Evolutionary conservation across 2,113 vertebrate genomes (phyloP), one percentile per base, ranked within the genome.

Genomic region (Sinosuthora webbiana): DNA sequence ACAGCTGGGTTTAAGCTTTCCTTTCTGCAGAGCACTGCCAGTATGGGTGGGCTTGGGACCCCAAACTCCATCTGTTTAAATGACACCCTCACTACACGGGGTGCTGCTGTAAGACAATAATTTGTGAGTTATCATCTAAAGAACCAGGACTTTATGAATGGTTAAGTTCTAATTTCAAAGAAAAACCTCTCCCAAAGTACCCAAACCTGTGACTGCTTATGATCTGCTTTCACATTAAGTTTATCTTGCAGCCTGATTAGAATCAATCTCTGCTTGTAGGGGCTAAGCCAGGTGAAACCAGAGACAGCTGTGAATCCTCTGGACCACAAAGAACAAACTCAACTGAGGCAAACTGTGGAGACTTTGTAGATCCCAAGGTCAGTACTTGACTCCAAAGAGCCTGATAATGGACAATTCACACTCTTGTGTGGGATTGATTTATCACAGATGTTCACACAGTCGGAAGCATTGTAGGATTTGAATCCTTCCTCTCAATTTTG

Each of bases 311-410:
- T 35, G 98, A 98, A 92, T 94, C 89, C 1, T 94, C 97, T 91
- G 97, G 94, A 56, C 91, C 94, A 57, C 97, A 98, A 95, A 98
- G 97, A 83, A 98, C 92, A 74, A 97, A 83, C 78, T 97, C 98
- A 47, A 93, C 93, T 23, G 97, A 98, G 86, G 97, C 87, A 24
- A 98, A 74, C 84, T 94, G 96, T 35, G 97, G 97, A 83, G 98
- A 98, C 78, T 96, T 86, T 27, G 53, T 97, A 67, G 97, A 98
- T 86, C 97, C 97, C 75, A 98, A 98, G 98, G 98, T 98, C 91
- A 92, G 98, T 96, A 53, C 28, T 47, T 8, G n/a, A 17, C 68
- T 86, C 13, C 3, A 16, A 45, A 59, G 76, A 75, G 64, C 13
- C 18, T 42, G 83, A 80, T 83, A 90, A 83, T 4, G 74, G 27